Evolutionary conservation across 2,113 vertebrate genomes (phyloP), one percentile per base, ranked within the genome.

Genomic region (Brachionichthys hirsutus): DNA sequence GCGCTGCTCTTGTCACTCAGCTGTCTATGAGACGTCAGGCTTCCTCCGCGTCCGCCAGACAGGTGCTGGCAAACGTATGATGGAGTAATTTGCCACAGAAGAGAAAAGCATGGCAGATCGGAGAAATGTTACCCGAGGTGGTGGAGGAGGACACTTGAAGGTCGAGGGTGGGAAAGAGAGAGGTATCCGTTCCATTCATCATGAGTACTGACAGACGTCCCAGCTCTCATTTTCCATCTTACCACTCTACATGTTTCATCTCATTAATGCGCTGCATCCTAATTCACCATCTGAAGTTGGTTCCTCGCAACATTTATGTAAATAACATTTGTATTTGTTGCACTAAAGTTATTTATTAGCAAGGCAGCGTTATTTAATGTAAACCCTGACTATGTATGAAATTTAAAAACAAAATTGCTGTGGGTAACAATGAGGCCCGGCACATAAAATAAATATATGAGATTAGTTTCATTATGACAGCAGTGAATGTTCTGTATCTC

Each of bases 1-100:
- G 41, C 56, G 65, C 57, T 63, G 68, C 77, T 66, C 62, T 82
- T 90, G 92, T 92, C 92, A 92, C 69, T 91, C 90, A 81, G 40
- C 76, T 85, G 89, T 89, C 91, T 77, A 56, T 10, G 54, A 74
- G 73, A 76, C 82, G 82, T 89, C 91, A 84, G 81, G 77, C 59
- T 64, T 20, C 17, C 76, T 66, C 12, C 73, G 70, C 75, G 57
- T 72, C 42, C 75, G 77, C 77, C 73, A 48, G 77, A 65, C 77
- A 81, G 83, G 79, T 80, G 78, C 83, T 55, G 53, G 72, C 60
- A 14, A 30, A 45, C 47, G 20, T 90, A 83, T 87, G 90, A 89
- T 86, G 87, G 88, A 85, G 85, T 86, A 83, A 92, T 94, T 93
- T 93, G 70, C 89, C 65, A 60, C 85, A 61, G 79, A 88, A 88